Evolutionary conservation across 1,140 invertebrate genomes (phyloP), one percentile per base, ranked within the genome.

Genomic region (Drosophila kikkawai): DNA sequence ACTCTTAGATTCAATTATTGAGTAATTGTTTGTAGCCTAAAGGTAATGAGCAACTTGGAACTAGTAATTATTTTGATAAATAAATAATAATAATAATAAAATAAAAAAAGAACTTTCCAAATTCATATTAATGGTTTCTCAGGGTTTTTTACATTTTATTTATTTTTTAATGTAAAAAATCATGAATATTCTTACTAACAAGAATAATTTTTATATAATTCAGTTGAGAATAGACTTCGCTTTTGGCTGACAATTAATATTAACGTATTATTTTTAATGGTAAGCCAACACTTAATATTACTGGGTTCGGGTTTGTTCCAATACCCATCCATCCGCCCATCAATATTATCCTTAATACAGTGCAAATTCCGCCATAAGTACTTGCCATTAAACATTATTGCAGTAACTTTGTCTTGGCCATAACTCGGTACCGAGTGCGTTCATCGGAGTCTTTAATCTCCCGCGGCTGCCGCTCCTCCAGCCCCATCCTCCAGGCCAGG

Each of bases 331-430:
- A 48, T 39, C 44, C 42, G 41, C 51, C 67, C 44, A 50, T 58
- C 45, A 48, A 59, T 67, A 68, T 47, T 71, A 71, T 73, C 53
- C 69, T 71, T 73, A 71, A 73, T 73, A 73, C 69, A 73, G 69
- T 73, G 69, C 69, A 73, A 73, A 73, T 71, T 71, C 53, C 67
- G 44, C 53, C 66, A 42, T 73, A 73, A 73, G 66, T 71, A 73
- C 69, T 73, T 70, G 44, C 69, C 69, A 73, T 73, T 71, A 73
- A 71, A n/a, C 69, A 59, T 73, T 36, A 73, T 73, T 71, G 66
- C 42, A 73, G 69, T 70, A 50, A 50, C 67, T 71, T 71, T 50
- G 53, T 51, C 67, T 71, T 53, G 44, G 44, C 50, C 50, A 56
- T 55, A 66, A 70, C 63, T 53, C 13, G 63, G 26, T 12, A 11